These are phyloP conservation scores for Cactoblastis cactorum DNA, from an alignment of 2,888 invertebrate species.

Conservation along the genomic window DNA sequence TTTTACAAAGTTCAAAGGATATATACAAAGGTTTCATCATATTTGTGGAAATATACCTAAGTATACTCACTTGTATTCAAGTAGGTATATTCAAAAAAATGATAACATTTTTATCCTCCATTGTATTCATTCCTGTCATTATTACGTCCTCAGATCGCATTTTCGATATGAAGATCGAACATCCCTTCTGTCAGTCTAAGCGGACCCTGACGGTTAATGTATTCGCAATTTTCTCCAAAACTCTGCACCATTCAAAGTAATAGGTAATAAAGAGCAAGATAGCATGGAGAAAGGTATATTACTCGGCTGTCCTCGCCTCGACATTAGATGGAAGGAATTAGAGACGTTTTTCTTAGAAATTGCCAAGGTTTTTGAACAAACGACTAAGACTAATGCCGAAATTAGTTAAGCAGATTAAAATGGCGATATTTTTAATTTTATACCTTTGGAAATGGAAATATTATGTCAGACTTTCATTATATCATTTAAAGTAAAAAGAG, in stretches of 20 bases:
- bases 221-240: constrained; percentile 11
- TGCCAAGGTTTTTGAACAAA: neutral
- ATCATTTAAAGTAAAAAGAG: no score
- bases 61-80: no score
- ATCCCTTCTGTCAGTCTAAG: constrained; percentile 4
- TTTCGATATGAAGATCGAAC: constrained; percentile 4
- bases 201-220: constrained; percentile 4
- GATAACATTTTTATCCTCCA: no score
- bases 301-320: neutral
- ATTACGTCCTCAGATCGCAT: neutral
- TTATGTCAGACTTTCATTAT: no score
- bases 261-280: constrained; percentile 6
- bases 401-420: neutral
- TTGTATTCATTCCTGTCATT: no score
- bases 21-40: no score
- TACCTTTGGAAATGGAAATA: no score
- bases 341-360: constrained; percentile 2
- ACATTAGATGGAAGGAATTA: neutral
- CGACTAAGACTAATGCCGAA: neutral
- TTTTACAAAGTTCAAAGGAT: no score
- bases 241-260: constrained; percentile 9
- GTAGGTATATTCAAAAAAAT: no score
- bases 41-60: no score
- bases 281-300: constrained; percentile 7
- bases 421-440: neutral